Conservation (phyloP, 2,888 invertebrate species). For the Syrphus vitripennis region DNA sequence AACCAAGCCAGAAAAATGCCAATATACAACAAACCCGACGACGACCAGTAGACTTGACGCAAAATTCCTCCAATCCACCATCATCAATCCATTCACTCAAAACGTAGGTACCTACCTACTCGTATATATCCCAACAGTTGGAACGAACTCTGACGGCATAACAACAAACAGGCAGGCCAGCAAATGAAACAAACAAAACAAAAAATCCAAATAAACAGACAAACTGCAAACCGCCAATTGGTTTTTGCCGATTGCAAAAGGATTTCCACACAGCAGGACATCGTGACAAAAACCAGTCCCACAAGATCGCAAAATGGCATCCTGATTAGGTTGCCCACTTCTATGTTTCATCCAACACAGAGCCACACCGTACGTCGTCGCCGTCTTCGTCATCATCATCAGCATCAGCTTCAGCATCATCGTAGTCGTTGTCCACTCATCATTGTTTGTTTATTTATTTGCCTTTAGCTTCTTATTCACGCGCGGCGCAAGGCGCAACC, state of each 20-base stretch:
- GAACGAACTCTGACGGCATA: slow-evolving; percentile 67
- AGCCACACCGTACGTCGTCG: not conserved
- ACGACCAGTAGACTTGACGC: slow-evolving; percentile 62
- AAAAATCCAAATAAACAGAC: slow-evolving; percentile 30
- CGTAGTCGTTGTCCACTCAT: slow-evolving; percentile 26
- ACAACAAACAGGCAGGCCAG: slow-evolving; percentile 56
- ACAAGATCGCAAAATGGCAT: slow-evolving; percentile 70
- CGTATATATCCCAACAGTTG: slow-evolving; percentile 54
- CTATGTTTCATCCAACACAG: slow-evolving; percentile 43
- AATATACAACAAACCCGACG: slow-evolving; percentile 23
- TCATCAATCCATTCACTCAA: slow-evolving; percentile 59
- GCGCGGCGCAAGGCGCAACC: slow-evolving; percentile 54
- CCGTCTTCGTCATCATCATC: not conserved
- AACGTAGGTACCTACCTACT: too few species aligned
- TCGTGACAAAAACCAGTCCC: slow-evolving; percentile 69
- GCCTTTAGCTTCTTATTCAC: slow-evolving; percentile 66
- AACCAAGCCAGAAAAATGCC: slow-evolving; percentile 53
- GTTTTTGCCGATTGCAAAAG: slow-evolving; percentile 63
- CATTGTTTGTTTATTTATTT: slow-evolving; percentile 68
- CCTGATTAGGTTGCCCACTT: slow-evolving; percentile 65
- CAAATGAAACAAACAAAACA: too few species aligned
- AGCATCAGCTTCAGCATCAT: not conserved
- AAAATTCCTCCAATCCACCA: slow-evolving; percentile 66
- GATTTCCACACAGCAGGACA: slow-evolving; percentile 68
- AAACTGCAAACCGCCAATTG: slow-evolving; percentile 71